Evolutionary conservation across 35 echinoderm and acorn worm species (phyloP).

Genomic region (Amphiura filiformis): DNA sequence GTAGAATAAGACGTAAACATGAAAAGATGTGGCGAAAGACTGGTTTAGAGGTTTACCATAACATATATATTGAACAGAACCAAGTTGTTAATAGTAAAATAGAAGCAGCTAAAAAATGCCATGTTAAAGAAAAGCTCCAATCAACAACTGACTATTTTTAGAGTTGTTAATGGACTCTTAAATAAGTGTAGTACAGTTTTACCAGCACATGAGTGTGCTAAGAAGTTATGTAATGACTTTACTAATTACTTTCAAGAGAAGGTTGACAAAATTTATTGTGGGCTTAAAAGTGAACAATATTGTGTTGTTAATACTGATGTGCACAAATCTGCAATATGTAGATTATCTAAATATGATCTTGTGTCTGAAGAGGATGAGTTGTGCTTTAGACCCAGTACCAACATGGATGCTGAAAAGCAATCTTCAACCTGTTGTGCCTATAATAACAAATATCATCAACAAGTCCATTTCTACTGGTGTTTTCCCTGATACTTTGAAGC

Average conservation of each 20-base stretch:
- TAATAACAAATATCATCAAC: conserved; percentile 42
- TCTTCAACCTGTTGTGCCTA: conserved; percentile 1
- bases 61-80: neutral
- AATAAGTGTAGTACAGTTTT: too few relatives aligned
- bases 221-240: neutral
- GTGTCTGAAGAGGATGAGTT: too few relatives aligned
- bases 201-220: too few relatives aligned
- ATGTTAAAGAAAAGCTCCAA: conserved; percentile 6
- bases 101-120: neutral
- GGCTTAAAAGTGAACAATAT: too few relatives aligned
- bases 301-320: too few relatives aligned
- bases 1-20: neutral
- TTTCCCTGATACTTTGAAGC: conserved; percentile 27
- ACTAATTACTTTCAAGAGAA: neutral
- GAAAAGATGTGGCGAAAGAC: conserved; percentile 8
- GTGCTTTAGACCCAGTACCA: conserved; percentile 41
- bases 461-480: conserved; percentile 19
- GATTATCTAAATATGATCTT: too few relatives aligned
- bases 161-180: too few relatives aligned
- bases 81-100: neutral
- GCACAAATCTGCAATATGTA: too few relatives aligned
- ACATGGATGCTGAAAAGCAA: conserved; percentile 53
- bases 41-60: neutral
- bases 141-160: too few relatives aligned
- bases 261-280: neutral